These are phyloP conservation scores for Cryptocheilus praepositus DNA, from an alignment of 2,888 invertebrate species.

Conservation along the genomic window DNA sequence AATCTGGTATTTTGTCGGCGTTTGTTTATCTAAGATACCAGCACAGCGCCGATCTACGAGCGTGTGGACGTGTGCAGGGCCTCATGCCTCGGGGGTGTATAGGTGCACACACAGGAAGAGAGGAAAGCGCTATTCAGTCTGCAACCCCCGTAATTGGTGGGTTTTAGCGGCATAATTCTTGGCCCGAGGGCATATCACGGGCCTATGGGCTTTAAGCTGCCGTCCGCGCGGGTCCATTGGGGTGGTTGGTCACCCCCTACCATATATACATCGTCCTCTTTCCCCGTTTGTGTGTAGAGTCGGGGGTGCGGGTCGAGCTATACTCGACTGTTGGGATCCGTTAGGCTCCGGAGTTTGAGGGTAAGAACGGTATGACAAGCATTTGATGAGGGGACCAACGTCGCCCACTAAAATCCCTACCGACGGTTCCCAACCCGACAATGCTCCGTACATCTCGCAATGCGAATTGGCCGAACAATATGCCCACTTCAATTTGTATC, in stretches of 20 bases:
- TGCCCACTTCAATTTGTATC: no score
- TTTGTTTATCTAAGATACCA: slow-evolving; percentile 8
- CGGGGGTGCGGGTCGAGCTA: slow-evolving; percentile 63
- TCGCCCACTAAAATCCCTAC: slow-evolving; percentile 69
- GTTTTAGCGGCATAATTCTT: slow-evolving; percentile 68
- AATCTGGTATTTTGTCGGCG: background rate
- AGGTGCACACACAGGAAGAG: slow-evolving; percentile 20
- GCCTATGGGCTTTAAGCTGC: slow-evolving; percentile 55
- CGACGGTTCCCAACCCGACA: slow-evolving; percentile 61
- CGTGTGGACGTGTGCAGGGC: slow-evolving; percentile 7
- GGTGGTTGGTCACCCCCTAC: slow-evolving; percentile 44
- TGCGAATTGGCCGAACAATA: no score
- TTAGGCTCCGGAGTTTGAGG: slow-evolving; percentile 63
- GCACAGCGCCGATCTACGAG: background rate
- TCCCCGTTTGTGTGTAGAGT: slow-evolving; percentile 50
- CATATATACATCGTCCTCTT: slow-evolving; percentile 44
- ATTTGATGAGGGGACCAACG: slow-evolving; percentile 71
- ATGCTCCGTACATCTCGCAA: no score
- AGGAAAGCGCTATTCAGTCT: slow-evolving; percentile 43
- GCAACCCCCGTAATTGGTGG: slow-evolving; percentile 56
- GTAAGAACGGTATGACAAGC: slow-evolving; percentile 72
- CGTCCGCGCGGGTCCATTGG: slow-evolving; percentile 48
- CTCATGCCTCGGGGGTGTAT: slow-evolving; percentile 18
- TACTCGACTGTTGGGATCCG: slow-evolving; percentile 64
- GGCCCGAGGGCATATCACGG: slow-evolving; percentile 61